phyloP scores from a whole-genome alignment of 2,797 vertebrate genomes.

The Otus scops region DNA sequence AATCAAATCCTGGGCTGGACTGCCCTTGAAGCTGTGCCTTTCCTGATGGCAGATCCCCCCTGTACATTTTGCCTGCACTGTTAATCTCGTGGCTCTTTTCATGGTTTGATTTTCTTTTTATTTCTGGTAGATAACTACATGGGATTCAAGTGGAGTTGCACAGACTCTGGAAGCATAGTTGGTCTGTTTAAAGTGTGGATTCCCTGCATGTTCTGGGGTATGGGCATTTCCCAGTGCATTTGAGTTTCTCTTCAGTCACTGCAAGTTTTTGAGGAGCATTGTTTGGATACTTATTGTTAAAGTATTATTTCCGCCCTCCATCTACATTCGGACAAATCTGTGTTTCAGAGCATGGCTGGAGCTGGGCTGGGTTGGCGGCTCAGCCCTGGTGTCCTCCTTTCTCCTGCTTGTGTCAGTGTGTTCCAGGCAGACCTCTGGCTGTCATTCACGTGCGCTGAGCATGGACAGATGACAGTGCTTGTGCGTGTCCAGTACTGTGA shows the following conservation, averaged over 20 bases:
- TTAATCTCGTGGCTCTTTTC: neutral
- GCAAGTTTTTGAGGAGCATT: neutral
- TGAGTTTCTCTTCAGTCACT: neutral
- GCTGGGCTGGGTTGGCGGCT: neutral
- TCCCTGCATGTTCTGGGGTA: accelerated
- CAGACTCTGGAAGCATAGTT: neutral
- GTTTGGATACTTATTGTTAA: neutral
- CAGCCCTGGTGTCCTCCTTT: neutral
- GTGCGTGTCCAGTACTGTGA: neutral
- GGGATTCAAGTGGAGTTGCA: neutral
- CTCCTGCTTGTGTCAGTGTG: neutral
- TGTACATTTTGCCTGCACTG: neutral
- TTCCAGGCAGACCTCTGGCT: neutral
- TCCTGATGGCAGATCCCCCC: neutral
- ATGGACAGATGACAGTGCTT: neutral
- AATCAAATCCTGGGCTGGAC: neutral
- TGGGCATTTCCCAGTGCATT: neutral
- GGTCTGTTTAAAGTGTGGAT: neutral
- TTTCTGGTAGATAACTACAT: neutral
- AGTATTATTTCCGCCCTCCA: neutral
- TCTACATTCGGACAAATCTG: neutral
- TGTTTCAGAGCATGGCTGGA: neutral
- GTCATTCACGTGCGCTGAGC: accelerated
- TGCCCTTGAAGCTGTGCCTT: neutral
- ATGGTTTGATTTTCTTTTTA: neutral